A percentile compares a stretch with the other conserved stretches of the same genome.
These are phyloP conservation scores for Thamnaconus septentrionalis DNA, from an alignment of 2,113 vertebrate genomes.

Conservation along the genomic window DNA sequence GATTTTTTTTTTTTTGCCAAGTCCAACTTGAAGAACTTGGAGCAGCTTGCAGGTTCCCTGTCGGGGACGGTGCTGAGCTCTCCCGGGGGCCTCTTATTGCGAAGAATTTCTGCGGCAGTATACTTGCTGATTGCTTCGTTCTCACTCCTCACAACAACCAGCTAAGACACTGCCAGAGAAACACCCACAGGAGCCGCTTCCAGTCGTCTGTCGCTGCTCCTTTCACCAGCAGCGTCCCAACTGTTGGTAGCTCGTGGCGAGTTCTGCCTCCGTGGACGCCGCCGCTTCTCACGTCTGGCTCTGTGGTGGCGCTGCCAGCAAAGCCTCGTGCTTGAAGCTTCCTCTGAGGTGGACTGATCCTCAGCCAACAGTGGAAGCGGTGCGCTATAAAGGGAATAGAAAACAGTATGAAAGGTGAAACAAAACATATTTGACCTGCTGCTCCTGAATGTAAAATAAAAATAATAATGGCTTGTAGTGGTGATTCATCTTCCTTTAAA, in stretches of 20 bases:
- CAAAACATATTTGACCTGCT: neutral
- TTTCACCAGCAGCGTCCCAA: slow-evolving; percentile 2
- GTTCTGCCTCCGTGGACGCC: slow-evolving; percentile 11
- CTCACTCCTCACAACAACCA: slow-evolving; percentile 98
- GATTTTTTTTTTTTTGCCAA: too few relatives aligned
- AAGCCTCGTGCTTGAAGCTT: neutral
- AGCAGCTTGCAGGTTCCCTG: slow-evolving; percentile 11
- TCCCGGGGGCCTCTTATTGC: slow-evolving; percentile 73
- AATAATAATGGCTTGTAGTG: neutral
- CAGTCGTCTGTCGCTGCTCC: slow-evolving; percentile 10
- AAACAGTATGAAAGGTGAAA: neutral
- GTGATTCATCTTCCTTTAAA: neutral
- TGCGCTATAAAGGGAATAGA: too few relatives aligned
- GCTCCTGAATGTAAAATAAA: neutral
- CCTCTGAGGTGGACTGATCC: neutral
- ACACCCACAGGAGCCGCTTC: slow-evolving; percentile 89
- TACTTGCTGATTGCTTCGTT: slow-evolving; percentile 99
- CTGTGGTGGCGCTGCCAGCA: slow-evolving; percentile 8
- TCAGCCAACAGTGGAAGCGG: neutral
- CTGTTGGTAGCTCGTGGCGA: slow-evolving; percentile 1
- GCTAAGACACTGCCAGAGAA: slow-evolving; percentile 99
- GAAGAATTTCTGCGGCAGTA: slow-evolving; percentile 99
- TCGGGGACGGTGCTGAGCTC: neutral
- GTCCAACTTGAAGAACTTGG: slow-evolving; percentile 18
- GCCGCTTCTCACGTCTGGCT: slow-evolving; percentile 3